Percentiles rank a stretch among this genome's conserved stretches.
These are phyloP conservation scores for Gastracanthus pulcherrimus DNA, from an alignment of 2,888 invertebrate species.

Conservation along the genomic window DNA sequence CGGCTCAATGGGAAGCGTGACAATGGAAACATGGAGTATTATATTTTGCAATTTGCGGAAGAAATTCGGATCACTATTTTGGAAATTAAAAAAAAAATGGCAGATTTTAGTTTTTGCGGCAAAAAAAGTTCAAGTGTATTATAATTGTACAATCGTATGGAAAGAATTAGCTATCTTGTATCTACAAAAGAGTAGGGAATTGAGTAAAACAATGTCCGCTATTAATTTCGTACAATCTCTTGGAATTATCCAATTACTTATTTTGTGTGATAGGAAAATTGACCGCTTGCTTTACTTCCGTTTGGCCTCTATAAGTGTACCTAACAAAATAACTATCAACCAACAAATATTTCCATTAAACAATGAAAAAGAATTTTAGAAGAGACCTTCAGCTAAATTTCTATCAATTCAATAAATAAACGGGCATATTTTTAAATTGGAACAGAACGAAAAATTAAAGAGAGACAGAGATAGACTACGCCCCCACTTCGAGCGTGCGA, in stretches of 20 bases:
- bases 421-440: background rate
- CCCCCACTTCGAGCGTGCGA: background rate
- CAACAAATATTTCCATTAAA: too few species aligned
- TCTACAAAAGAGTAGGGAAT: background rate
- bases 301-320: background rate
- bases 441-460: background rate
- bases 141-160: too few species aligned
- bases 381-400: too few species aligned
- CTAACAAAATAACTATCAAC: too few species aligned
- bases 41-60: too few species aligned
- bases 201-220: background rate
- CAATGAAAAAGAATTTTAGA: too few species aligned
- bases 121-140: too few species aligned
- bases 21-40: too few species aligned
- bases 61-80: too few species aligned
- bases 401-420: too few species aligned
- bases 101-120: too few species aligned
- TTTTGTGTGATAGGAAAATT: background rate
- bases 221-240: background rate
- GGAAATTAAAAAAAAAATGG: background rate
- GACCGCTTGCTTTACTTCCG: constrained; percentile 8
- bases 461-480: background rate
- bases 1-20: too few species aligned
- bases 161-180: background rate
- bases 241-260: constrained; percentile 6